Base-by-base conservation (phyloP, 2,797 vertebrate genomes). In the Schizopygopsis pylzovi region DNA sequence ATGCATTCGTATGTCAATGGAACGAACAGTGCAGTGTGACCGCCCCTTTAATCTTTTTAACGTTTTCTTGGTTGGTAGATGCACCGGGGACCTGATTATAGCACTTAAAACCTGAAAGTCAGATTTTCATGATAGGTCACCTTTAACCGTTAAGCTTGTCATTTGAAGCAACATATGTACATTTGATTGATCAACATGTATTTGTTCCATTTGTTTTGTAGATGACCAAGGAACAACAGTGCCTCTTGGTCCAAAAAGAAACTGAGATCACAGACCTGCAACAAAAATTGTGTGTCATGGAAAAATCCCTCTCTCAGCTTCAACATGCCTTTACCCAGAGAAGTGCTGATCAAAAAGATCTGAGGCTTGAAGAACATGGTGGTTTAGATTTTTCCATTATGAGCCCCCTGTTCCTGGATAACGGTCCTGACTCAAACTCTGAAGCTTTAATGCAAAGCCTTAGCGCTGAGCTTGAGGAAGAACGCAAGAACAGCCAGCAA, bases 391-490 rank as follows among this genome's bases (percentile, higher is more conserved):
- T 43, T 18, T 49, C 28, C 13, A 54, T 12, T 28, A 13, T 79
- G 2, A 25, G n/a, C 45, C 9, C 16, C 20, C 2, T 37, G 33
- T 70, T 84, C 92, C 76, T 87, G 47, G 79, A 93, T 90, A 92
- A 89, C 65, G 88, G 82, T 59, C 71, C 87, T 79, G 88, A 82
- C 82, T 87, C 18, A 6, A 85, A 61, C 72, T 67, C 88, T 0
- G 87, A 93, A 43, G 78, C 45, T 1, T 73, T 92, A 59, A 10
- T 95, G 25, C 73, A 87, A 22, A 91, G 89, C 49, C 90, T 96
- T 65, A 94, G 87, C 85, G 82, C 71, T 0, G 93, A 96, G 72
- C 88, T 97, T 67, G 92, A 95, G 59, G 91, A 92, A 70, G 94
- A 94, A 90, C 89, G 88, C 10, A 90, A 91, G 75, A 91, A 90